phyloP scores from a whole-genome alignment of 2,113 vertebrate genomes.

The Pyxicephalus adspersus region DNA sequence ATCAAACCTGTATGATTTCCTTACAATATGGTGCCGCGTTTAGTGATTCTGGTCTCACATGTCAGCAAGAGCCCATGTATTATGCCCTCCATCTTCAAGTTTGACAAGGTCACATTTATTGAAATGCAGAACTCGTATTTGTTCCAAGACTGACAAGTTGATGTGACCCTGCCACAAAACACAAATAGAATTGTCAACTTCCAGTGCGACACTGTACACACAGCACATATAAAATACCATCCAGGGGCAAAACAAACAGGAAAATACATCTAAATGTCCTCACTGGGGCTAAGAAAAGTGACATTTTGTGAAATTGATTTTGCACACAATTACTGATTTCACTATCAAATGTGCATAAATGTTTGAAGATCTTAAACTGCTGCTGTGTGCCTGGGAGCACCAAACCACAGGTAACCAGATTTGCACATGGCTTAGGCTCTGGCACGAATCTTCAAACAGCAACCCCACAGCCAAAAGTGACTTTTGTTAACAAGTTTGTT shows the following conservation, averaged over 20 bases:
- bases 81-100: conserved; percentile 57
- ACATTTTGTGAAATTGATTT: no score
- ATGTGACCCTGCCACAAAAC: conserved; percentile 57
- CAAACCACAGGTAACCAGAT: no score
- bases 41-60: background rate
- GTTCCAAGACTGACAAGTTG: conserved; percentile 56
- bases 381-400: no score
- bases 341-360: no score
- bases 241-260: background rate
- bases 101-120: conserved; percentile 61
- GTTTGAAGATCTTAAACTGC: no score
- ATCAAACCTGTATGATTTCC: background rate
- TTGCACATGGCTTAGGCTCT: no score
- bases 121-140: conserved; percentile 50
- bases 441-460: no score
- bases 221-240: conserved; percentile 1
- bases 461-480: no score
- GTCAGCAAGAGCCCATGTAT: conserved; percentile 20
- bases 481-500: no score
- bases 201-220: background rate
- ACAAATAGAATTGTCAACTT: conserved; percentile 55
- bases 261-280: no score
- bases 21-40: background rate
- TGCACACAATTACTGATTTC: no score
- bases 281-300: no score